phyloP scores from a whole-genome alignment of 2,888 invertebrate species.

The Drosophila picticornis region DNA sequence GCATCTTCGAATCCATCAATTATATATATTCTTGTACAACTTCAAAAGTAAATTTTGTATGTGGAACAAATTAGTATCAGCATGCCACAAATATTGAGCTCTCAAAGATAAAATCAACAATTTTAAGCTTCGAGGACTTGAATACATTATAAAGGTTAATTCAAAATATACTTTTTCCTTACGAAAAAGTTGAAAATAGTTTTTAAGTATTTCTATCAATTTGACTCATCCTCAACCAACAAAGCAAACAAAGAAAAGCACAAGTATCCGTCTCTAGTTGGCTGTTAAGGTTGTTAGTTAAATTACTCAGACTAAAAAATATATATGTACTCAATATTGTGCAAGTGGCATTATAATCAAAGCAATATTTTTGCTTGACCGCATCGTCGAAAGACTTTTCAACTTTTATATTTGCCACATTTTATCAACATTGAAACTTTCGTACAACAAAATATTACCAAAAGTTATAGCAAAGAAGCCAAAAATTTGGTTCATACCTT shows the following conservation, averaged over 20 bases:
- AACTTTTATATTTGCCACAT: slow-evolving; percentile 76
- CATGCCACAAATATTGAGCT: not conserved
- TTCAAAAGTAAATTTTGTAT: not conserved
- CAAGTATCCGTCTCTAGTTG: not conserved
- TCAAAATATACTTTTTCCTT: not conserved
- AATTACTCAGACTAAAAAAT: slow-evolving; percentile 6
- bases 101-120: not conserved
- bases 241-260: not conserved
- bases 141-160: not conserved
- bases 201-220: not conserved
- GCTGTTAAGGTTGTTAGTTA: slow-evolving; percentile 4
- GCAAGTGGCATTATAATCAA: slow-evolving; percentile 38
- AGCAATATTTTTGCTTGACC: slow-evolving; percentile 41
- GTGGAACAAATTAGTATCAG: not conserved
- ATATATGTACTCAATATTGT: slow-evolving; percentile 24
- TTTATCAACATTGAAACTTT: slow-evolving; percentile 78
- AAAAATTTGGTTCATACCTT: slow-evolving; percentile 52
- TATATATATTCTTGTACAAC: not conserved
- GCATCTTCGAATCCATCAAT: not conserved
- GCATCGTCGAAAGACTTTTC: slow-evolving; percentile 31
- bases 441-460: slow-evolving; percentile 75
- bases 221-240: not conserved
- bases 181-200: not conserved
- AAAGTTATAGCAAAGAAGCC: slow-evolving; percentile 73
- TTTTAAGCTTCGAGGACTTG: not conserved